These are phyloP conservation scores for Hipposideros larvatus DNA, from an alignment of 2,797 vertebrate genomes.

Conservation along the genomic window DNA sequence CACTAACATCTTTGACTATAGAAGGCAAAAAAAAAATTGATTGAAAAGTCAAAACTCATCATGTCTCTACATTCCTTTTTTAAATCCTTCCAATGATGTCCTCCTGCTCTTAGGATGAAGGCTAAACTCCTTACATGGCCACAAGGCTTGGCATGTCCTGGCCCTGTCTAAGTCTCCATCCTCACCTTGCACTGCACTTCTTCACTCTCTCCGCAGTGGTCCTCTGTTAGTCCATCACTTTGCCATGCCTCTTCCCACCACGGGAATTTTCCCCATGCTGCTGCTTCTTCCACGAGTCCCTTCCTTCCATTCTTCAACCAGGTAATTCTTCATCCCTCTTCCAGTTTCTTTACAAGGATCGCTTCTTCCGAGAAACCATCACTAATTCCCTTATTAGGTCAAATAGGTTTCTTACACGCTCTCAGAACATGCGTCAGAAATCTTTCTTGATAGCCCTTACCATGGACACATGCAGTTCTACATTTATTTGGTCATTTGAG, in stretches of 20 bases:
- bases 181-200: not conserved
- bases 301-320: not conserved
- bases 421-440: not conserved
- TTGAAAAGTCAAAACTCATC: not conserved
- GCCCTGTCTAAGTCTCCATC: not conserved
- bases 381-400: not conserved
- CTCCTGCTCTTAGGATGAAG: not conserved
- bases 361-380: not conserved
- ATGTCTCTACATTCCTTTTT: not conserved
- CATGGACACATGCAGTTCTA: not conserved
- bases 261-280: not conserved
- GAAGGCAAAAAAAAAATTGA: not conserved
- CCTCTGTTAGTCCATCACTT: not conserved
- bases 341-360: not conserved
- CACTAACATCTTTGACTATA: not conserved
- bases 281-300: not conserved
- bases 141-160: not conserved
- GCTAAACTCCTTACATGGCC: not conserved
- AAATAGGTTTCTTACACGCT: not conserved
- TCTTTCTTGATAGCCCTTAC: not conserved
- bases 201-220: not conserved
- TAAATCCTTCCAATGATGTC: not conserved
- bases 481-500: not conserved
- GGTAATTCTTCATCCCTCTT: not conserved
- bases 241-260: not conserved